phyloP scores from a whole-genome alignment of 2,888 invertebrate species.

The Phaedon cochleariae region DNA sequence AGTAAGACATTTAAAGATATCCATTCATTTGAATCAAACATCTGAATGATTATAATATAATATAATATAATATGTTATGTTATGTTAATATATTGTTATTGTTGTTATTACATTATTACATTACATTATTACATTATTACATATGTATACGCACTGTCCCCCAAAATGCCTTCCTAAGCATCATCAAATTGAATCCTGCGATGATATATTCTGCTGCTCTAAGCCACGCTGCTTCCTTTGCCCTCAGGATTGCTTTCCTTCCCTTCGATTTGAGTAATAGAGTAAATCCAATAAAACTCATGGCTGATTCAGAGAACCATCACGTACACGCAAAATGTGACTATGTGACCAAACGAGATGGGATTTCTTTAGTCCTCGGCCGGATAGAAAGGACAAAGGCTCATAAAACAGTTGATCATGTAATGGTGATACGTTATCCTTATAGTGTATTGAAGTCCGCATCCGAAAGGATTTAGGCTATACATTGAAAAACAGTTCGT shows the following conservation, averaged over 20 bases:
- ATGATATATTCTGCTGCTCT: not conserved
- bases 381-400: slow-evolving; percentile 44
- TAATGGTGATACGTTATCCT: slow-evolving; percentile 46
- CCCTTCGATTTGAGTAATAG: slow-evolving; percentile 18
- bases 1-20: too few species aligned
- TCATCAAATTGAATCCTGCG: not conserved
- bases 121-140: too few species aligned
- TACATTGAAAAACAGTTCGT: not conserved
- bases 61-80: too few species aligned
- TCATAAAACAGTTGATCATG: slow-evolving; percentile 52
- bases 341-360: slow-evolving; percentile 49
- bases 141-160: not conserved
- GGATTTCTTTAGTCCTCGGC: slow-evolving; percentile 39
- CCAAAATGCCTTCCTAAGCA: not conserved
- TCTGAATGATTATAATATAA: too few species aligned
- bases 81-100: too few species aligned
- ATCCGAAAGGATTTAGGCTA: not conserved
- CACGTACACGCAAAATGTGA: slow-evolving; percentile 49
- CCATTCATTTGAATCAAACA: too few species aligned
- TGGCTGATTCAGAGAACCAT: slow-evolving; percentile 41
- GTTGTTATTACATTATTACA: too few species aligned
- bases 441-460: not conserved
- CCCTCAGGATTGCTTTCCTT: not conserved
- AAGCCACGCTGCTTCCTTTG: not conserved
- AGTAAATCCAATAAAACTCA: slow-evolving; percentile 33